Evolutionary conservation across 37 sponge, comb jelly and placozoan genomes (phyloP), one percentile per base, ranked within the genome.

Genomic region (Tethya wilhelma): DNA sequence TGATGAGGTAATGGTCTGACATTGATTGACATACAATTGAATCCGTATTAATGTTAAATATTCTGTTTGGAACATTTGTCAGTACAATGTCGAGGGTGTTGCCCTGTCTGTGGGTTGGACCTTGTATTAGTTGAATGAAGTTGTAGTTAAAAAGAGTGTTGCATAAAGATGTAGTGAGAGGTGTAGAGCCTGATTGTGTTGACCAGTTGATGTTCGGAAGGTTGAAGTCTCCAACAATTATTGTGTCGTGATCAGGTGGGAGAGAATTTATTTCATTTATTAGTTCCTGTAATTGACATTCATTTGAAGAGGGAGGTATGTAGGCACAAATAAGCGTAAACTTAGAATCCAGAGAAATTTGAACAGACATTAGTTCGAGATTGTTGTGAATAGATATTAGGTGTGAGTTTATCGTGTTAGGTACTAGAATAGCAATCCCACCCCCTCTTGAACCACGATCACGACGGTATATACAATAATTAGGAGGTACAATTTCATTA

Each of bases 31-130:
- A 8, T 8, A 37, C 6, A 8, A 11, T 37, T 4, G 12, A 8
- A 7, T 7, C 38, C 11, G 9, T 36, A 36, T 31, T 8, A 37
- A 67, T 37, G 23, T 67, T 67, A 4, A 12, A 8, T 38, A 67
- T 67, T 7, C 40, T 36, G 40, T 67, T 6, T 11, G 38, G 40
- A 45, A 55, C 8, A 31, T 72, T 72, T 9, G 73, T 72, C 8
- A 72, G 55, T 12, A 72, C 73, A 8, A 72, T 6, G 33, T 72
- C 73, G 20, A 72, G 73, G 12, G 26, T 57, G 58, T 55, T 74
- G 4, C 75, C 75, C 11, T 53, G 6, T 7, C 4, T 4, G 22
- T 74, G 75, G 34, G 75, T 55, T 20, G 75, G 58, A 4, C 32
- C 19, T 29, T 53, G 2, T 14, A 74, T 34, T 34, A 74, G 32